A percentile compares a stretch with the other conserved stretches of the same genome.
These are phyloP conservation scores for Leucozona laternaria DNA, from an alignment of 2,888 invertebrate species.

Conservation along the genomic window DNA sequence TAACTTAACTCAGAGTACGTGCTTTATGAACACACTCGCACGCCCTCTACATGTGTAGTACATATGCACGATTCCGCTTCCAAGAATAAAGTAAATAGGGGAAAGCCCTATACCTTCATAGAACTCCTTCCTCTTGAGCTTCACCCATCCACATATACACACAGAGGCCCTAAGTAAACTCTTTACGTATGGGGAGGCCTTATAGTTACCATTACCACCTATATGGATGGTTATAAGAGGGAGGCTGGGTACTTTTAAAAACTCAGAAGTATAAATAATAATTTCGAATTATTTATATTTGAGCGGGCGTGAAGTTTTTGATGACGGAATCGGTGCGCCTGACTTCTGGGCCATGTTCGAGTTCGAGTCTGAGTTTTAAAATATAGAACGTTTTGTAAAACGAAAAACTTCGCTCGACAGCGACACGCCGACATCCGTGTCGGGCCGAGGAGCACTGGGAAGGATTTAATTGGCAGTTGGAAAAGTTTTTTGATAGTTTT, in stretches of 20 bases:
- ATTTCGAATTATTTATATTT: conserved; percentile 72
- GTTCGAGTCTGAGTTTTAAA: conserved; percentile 1
- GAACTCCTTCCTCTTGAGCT: background rate
- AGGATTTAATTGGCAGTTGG: conserved; percentile 71
- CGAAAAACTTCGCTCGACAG: conserved; percentile 57
- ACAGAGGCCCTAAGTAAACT: background rate
- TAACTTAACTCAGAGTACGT: conserved; percentile 70
- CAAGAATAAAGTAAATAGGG: conserved; percentile 62
- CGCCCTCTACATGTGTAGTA: conserved; percentile 18
- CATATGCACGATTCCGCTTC: conserved; percentile 49
- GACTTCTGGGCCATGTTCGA: background rate
- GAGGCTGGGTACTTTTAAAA: conserved; percentile 29
- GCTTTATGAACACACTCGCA: conserved; percentile 43
- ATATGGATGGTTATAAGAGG: background rate
- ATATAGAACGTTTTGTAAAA: conserved; percentile 33
- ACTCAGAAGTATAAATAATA: conserved; percentile 71
- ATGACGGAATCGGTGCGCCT: conserved; percentile 36
- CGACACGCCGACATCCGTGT: conserved; percentile 61
- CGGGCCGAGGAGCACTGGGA: conserved; percentile 1
- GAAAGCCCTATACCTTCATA: conserved; percentile 5
- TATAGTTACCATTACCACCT: too few relatives aligned
- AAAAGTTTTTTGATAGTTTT: conserved; percentile 52
- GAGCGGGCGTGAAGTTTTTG: conserved; percentile 54
- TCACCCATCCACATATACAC: background rate
- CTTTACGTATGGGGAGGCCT: background rate